phyloP scores from a whole-genome alignment of 1,140 invertebrate genomes.

The Panonychus citri region DNA sequence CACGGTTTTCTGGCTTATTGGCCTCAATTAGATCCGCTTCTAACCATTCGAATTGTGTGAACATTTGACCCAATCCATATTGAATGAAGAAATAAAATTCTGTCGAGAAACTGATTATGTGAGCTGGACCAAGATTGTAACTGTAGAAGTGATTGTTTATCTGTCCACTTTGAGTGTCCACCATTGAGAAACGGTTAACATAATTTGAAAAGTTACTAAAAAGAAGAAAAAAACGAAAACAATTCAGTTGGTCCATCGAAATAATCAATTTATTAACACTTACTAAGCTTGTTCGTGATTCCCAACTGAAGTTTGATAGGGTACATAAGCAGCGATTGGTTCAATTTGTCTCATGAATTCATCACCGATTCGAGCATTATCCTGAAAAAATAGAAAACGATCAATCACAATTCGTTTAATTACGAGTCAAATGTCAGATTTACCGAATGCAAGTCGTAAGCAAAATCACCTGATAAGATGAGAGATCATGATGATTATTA shows the following conservation, averaged over 20 bases:
- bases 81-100: conserved; percentile 72
- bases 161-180: conserved; percentile 6
- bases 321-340: conserved; percentile 55
- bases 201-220: conserved; percentile 68
- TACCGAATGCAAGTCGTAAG: conserved; percentile 72
- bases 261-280: conserved; percentile 21
- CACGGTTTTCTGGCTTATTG: conserved; percentile 32
- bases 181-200: conserved; percentile 40
- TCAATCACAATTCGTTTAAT: background rate
- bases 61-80: conserved; percentile 52
- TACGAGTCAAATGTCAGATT: conserved; percentile 7
- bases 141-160: conserved; percentile 16
- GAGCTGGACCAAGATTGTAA: conserved; percentile 59
- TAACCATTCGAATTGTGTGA: conserved; percentile 73
- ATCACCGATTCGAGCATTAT: conserved; percentile 53
- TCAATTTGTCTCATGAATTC: conserved; percentile 74
- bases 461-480: conserved; percentile 40
- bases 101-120: conserved; percentile 73
- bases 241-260: background rate
- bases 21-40: conserved; percentile 45
- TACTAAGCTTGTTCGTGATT: conserved; percentile 68
- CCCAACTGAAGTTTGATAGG: conserved; percentile 71
- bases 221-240: background rate
- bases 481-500: background rate
- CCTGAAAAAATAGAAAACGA: conserved; percentile 17